Conservation (phyloP, 2,113 vertebrate genomes). For the Oriolus oriolus region DNA sequence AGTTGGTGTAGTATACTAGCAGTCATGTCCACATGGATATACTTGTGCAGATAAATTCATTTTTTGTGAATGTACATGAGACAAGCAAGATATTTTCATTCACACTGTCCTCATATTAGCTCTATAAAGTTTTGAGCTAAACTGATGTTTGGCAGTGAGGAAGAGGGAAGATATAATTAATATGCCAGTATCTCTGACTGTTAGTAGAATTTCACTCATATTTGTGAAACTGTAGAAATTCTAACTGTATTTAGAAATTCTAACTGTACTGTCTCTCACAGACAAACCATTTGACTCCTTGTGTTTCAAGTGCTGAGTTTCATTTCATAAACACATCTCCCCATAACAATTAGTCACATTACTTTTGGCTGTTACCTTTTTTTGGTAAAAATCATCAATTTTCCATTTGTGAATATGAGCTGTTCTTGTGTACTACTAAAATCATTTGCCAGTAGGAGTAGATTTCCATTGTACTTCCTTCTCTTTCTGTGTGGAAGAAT, state of each 20-base stretch:
- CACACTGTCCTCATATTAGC: background rate
- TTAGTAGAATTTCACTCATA: background rate
- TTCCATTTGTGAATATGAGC: background rate
- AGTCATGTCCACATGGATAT: background rate
- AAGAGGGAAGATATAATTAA: background rate
- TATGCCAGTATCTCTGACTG: background rate
- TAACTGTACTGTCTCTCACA: background rate
- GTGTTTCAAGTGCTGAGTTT: background rate
- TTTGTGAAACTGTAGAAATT: background rate
- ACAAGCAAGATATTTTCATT: background rate
- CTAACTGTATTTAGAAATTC: background rate
- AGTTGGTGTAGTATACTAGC: background rate
- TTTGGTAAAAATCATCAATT: background rate
- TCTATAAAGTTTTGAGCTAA: background rate
- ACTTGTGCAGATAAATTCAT: background rate
- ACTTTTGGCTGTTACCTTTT: background rate
- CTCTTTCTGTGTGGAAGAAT: background rate
- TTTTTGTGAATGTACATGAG: background rate
- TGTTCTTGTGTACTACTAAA: background rate
- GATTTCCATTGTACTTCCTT: background rate
- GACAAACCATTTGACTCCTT: background rate
- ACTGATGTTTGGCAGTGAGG: background rate
- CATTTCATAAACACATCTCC: background rate
- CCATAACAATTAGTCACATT: background rate
- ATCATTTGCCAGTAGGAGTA: background rate